phyloP scores from a whole-genome alignment of 2,888 invertebrate genomes.

The Neoitamus cyanurus region DNA sequence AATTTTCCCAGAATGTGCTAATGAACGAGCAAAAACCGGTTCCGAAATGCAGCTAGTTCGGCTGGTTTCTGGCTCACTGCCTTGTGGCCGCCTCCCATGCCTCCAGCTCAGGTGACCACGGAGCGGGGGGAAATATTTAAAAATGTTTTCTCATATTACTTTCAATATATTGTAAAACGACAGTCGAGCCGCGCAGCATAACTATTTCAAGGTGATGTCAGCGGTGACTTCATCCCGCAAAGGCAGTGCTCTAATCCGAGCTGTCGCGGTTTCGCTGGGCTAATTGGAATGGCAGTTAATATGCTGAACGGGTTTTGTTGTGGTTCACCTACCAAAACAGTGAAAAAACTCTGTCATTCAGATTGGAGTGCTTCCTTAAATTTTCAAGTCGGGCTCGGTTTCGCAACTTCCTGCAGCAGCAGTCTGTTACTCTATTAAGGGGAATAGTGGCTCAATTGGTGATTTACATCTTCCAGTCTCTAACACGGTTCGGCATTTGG shows the following conservation, averaged over 20 bases:
- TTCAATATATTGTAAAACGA: neutral
- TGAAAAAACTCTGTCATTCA: neutral
- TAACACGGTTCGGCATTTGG: neutral
- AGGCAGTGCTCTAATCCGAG: neutral
- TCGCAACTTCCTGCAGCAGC: neutral
- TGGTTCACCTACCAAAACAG: neutral
- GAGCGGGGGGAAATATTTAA: neutral
- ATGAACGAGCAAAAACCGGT: conserved; percentile 28
- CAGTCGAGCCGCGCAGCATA: neutral
- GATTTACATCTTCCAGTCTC: neutral
- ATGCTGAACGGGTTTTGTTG: neutral
- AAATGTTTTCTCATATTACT: neutral
- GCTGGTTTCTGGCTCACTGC: conserved; percentile 10
- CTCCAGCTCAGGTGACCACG: neutral
- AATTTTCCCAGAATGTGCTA: conserved; percentile 36
- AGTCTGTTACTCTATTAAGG: neutral
- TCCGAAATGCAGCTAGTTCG: neutral
- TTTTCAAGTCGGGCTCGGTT: neutral
- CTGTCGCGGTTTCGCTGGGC: neutral
- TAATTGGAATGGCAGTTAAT: neutral
- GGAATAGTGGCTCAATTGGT: neutral
- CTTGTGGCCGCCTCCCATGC: neutral
- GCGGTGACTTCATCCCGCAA: conserved; percentile 2
- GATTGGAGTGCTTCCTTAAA: neutral
- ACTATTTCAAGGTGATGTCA: conserved; percentile 36